phyloP scores from a whole-genome alignment of 2,113 vertebrate species.

The Chrysemys picta region DNA sequence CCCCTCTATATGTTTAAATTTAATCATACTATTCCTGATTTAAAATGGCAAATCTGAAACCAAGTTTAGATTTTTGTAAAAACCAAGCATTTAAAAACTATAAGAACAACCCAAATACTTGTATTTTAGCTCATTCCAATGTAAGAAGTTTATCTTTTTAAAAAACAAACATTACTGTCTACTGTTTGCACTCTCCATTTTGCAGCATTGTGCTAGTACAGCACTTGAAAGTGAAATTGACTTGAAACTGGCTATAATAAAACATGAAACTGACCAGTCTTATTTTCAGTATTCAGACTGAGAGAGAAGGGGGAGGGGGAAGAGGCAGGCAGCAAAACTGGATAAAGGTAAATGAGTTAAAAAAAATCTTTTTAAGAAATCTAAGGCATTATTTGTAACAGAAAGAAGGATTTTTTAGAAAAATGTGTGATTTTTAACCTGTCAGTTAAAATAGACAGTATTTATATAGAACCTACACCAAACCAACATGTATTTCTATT shows the following conservation, averaged over 20 bases:
- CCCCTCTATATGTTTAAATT: neutral
- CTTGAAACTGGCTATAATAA: neutral
- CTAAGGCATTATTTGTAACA: neutral
- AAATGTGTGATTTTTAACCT: neutral
- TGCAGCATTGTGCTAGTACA: neutral
- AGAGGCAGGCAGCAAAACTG: neutral
- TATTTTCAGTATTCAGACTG: neutral
- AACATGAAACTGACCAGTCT: neutral
- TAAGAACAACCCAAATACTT: neutral
- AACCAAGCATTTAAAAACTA: neutral
- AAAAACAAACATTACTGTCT: neutral
- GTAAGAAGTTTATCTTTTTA: neutral
- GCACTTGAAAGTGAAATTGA: neutral
- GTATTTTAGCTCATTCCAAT: neutral
- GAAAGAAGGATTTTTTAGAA: neutral
- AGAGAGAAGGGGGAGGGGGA: neutral
- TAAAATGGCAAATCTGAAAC: neutral
- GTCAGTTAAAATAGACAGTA: neutral
- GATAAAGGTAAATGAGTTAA: neutral
- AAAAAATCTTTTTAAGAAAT: neutral
- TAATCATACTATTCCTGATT: neutral
- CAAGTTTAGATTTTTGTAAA: neutral
- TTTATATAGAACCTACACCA: neutral
- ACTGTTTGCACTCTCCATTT: neutral
- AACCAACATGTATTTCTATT: neutral